Base-by-base conservation (phyloP, 2,113 vertebrate species). In the Tenrec ecaudatus region DNA sequence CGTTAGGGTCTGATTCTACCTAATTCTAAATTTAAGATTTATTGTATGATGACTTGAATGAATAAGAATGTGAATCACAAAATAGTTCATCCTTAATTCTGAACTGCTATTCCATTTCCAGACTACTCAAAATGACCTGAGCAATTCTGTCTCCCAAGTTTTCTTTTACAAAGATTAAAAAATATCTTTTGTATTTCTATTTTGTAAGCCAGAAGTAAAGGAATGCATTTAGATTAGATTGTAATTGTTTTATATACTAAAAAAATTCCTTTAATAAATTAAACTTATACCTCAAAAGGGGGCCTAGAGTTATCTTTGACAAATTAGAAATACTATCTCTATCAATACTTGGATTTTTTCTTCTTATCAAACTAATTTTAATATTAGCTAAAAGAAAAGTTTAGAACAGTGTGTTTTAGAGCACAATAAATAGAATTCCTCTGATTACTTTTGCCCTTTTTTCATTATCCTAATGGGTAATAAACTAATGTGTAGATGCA, bases 1-100 rank as follows among this genome's bases (percentile, higher is more conserved):
- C 6, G 40, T 79, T 73, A 36, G 33, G 58, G 82, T 71, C 47
- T 90, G 80, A 58, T 83, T 97, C 75, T 88, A 47, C 38, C 5
- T 86, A 85, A 86, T 86, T 93, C 15, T 83, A 89, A 69, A 88
- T 92, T 90, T 89, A 92, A 86, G 47, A 68, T 53, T n/a, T 86
- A 73, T 86, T 92, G 2, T 78, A 2, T 92, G n/a, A 29, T 19
- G 62, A 75, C 66, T 53, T 62, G 60, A 53, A 84, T 91, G 40
- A 85, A 84, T 91, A 85, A 92, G 14, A 92, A 82, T 23, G 27
- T 57, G 27, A 17, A 2, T 87, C 57, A 64, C 75, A 79, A 86
- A 68, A 79, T 8, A 11, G 82, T 22, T 43, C 43, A 62, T 47
- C 31, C 8, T 93, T n/a, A 47, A 27, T 81, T 82, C 78, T 69